Evolutionary conservation across 2,797 vertebrate species (phyloP), one percentile per base, ranked within the genome.

Genomic region (Scarus forsteni): DNA sequence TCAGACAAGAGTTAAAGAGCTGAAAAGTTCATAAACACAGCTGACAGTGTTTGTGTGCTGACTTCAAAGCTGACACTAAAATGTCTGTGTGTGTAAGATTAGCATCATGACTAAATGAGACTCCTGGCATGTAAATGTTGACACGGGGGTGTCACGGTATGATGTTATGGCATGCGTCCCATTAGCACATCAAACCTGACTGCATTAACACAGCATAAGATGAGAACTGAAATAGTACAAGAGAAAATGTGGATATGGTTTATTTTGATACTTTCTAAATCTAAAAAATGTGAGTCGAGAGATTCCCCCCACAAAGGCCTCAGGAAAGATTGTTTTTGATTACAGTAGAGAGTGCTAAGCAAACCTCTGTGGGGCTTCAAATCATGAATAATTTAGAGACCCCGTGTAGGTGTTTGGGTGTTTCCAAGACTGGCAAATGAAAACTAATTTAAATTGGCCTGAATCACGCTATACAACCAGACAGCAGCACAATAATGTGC

Each of bases 41-140:
- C 61, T 48, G 53, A 75, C 38, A 63, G 50, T 42, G 62, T 78
- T 76, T 69, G 73, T 27, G 52, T 60, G 64, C 62, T 54, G 44
- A 71, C 60, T 59, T 75, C 34, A 60, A 65, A 62, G 61, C 48
- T 51, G 14, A 52, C 48, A 11, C 44, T 27, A 14, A 54, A 14
- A 43, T 18, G 18, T 19, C 55, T 67, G 58, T 14, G 15, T 15
- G 39, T 51, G 13, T 19, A 34, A 46, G 39, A 58, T 59, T 48
- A 51, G 49, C 63, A 53, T 56, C 16, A 11, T 42, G 18, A 60
- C 58, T 45, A 43, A 68, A 60, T 50, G 10, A 45, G 27, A 45
- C 14, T 48, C 7, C 44, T 19, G 14, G 18, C 13, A 14, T 35
- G 38, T 46, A 43, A 39, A 18, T 35, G 38, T 46, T 16, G 36